These are phyloP conservation scores for Drosophila multiciliata DNA, from an alignment of 2,888 invertebrate genomes.

Conservation along the genomic window DNA sequence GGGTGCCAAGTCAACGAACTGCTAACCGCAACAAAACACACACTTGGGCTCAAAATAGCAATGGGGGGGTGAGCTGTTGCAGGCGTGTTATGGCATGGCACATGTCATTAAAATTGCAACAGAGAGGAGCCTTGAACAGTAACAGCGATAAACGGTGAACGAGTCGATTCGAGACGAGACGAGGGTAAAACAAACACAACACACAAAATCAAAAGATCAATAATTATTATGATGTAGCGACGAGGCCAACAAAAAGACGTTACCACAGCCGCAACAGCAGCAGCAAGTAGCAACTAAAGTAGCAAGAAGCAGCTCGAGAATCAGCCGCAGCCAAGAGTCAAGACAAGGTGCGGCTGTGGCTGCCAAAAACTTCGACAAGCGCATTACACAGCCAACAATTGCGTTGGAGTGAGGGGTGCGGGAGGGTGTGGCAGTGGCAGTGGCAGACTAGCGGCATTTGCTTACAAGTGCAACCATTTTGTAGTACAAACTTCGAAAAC, in stretches of 20 bases:
- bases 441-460: slow-evolving; percentile 54
- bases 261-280: slow-evolving; percentile 39
- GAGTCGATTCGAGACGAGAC: slow-evolving; percentile 2
- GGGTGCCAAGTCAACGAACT: slow-evolving; percentile 78
- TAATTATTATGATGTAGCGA: slow-evolving; percentile 78
- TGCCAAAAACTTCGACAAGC: slow-evolving; percentile 78
- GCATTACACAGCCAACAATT: slow-evolving; percentile 77
- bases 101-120: slow-evolving; percentile 76
- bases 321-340: slow-evolving; percentile 66
- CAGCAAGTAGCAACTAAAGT: not conserved
- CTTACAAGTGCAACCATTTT: slow-evolving; percentile 83
- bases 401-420: slow-evolving; percentile 8
- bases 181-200: not conserved
- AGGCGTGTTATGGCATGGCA: slow-evolving; percentile 64
- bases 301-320: slow-evolving; percentile 7
- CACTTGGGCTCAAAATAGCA: slow-evolving; percentile 13
- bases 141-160: slow-evolving; percentile 39
- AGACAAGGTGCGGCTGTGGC: slow-evolving; percentile 68
- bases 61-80: slow-evolving; percentile 13
- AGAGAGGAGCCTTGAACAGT: slow-evolving; percentile 57
- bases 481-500: slow-evolving; percentile 81
- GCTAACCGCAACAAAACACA: slow-evolving; percentile 65
- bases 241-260: slow-evolving; percentile 49
- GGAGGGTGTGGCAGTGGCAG: slow-evolving; percentile 13
- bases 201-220: slow-evolving; percentile 81